Conservation (phyloP, 2,113 vertebrate genomes). For the Caranx melampygus region DNA sequence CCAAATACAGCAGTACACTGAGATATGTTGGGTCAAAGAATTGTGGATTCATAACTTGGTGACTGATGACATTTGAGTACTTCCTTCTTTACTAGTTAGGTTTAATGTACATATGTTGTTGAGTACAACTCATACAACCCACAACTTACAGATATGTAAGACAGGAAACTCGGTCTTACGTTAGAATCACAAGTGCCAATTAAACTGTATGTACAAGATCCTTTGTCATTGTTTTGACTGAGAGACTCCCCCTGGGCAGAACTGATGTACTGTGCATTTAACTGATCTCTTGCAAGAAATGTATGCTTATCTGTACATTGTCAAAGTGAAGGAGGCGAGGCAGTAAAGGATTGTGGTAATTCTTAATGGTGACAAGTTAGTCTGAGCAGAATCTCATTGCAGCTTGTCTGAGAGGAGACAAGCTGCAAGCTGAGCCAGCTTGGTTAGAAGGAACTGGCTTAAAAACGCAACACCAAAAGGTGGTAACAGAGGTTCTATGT, state of each 20-base stretch:
- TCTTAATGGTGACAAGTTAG: neutral
- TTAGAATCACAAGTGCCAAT: neutral
- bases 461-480: too few relatives aligned
- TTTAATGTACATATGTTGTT: neutral
- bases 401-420: neutral
- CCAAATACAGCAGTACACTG: neutral
- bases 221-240: too few relatives aligned
- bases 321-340: neutral
- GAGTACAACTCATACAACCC: neutral
- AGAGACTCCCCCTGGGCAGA: too few relatives aligned
- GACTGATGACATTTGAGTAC: neutral
- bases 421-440: too few relatives aligned
- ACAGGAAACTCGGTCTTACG: neutral
- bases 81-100: neutral
- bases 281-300: too few relatives aligned
- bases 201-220: neutral
- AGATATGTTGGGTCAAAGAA: too few relatives aligned
- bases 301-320: too few relatives aligned
- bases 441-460: too few relatives aligned
- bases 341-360: neutral
- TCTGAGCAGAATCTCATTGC: neutral
- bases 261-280: too few relatives aligned
- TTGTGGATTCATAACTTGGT: neutral
- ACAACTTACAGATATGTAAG: neutral
- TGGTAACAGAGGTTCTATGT: too few relatives aligned